A percentile compares a stretch with the other conserved stretches of the same genome.
Conservation (phyloP, 1,140 invertebrate species). For the Araneus ventricosus region DNA sequence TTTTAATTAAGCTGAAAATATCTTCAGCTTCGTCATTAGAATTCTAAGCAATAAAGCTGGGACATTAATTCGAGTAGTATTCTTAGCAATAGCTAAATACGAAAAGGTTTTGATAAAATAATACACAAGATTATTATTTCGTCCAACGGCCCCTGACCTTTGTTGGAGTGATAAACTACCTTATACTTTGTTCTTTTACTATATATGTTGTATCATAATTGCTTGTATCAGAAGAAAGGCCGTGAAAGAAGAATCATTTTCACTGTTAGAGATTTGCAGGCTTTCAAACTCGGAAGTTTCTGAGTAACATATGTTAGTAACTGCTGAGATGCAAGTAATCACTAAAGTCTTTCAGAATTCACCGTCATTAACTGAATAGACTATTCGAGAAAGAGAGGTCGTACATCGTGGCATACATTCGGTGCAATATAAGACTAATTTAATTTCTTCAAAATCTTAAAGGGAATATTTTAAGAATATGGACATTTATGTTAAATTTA, state of each 20-base stretch:
- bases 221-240: not conserved
- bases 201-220: not conserved
- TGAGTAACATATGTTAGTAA: constrained; percentile 49
- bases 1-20: too few relatives aligned
- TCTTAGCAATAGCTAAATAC: too few relatives aligned
- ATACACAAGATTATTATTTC: not conserved
- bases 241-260: constrained; percentile 4
- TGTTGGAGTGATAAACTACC: not conserved
- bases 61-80: too few relatives aligned
- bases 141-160: not conserved
- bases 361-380: constrained; percentile 15
- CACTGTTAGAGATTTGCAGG: not conserved
- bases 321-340: constrained; percentile 42
- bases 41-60: too few relatives aligned
- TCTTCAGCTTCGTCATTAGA: too few relatives aligned
- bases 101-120: too few relatives aligned
- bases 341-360: not conserved
- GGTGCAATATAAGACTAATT: not conserved
- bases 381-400: not conserved
- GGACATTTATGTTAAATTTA: too few relatives aligned
- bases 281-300: not conserved
- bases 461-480: too few relatives aligned
- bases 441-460: not conserved
- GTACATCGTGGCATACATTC: not conserved
- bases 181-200: not conserved